phyloP scores from a whole-genome alignment of 2,888 invertebrate species.

The Nineta flava region DNA sequence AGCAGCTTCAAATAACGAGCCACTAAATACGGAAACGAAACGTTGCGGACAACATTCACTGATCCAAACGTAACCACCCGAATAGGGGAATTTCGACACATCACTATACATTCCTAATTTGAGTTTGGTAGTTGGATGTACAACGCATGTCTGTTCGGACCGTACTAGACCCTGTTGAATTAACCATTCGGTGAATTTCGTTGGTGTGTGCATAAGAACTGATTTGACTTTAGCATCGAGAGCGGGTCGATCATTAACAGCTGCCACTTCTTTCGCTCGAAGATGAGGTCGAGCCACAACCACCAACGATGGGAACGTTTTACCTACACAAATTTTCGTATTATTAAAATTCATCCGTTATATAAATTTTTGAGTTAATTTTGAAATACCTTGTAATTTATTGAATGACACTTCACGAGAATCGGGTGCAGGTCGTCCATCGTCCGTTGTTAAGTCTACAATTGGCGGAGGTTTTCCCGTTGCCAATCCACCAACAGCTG shows the following conservation, averaged over 20 bases:
- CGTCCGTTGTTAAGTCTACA: constrained; percentile 47
- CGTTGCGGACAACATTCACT: constrained; percentile 73
- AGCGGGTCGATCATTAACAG: constrained; percentile 37
- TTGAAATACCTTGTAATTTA: constrained; percentile 42
- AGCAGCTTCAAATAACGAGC: constrained; percentile 74
- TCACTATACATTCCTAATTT: constrained; percentile 79
- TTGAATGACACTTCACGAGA: constrained; percentile 61
- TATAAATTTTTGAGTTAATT: background rate
- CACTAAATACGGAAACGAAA: constrained; percentile 74
- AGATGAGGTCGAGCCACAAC: constrained; percentile 70
- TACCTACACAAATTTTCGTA: constrained; percentile 29
- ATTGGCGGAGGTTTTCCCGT: constrained; percentile 38
- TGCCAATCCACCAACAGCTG: constrained; percentile 55
- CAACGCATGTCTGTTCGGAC: constrained; percentile 60
- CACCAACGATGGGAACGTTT: constrained; percentile 74
- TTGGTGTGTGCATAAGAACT: constrained; percentile 63
- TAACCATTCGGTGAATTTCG: constrained; percentile 80
- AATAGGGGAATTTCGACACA: constrained; percentile 67
- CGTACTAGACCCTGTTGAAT: constrained; percentile 71
- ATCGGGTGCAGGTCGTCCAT: constrained; percentile 45
- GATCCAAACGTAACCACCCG: constrained; percentile 85
- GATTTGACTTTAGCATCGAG: constrained; percentile 68
- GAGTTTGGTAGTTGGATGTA: constrained; percentile 50
- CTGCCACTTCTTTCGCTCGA: constrained; percentile 44
- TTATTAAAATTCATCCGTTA: background rate